These are phyloP conservation scores for Tetragnatha montana DNA, from an alignment of 2,888 invertebrate species.

Conservation along the genomic window DNA sequence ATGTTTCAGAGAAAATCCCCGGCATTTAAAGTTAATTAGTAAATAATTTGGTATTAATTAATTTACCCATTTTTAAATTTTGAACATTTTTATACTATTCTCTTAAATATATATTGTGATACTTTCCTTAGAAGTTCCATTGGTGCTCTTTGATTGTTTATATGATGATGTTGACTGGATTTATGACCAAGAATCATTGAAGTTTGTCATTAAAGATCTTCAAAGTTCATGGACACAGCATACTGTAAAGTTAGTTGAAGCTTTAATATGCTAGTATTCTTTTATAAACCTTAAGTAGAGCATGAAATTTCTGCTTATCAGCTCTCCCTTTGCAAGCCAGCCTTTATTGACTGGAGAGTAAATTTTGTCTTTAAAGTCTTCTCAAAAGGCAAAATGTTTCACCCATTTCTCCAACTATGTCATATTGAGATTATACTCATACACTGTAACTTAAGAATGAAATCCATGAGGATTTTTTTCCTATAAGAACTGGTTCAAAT, in stretches of 20 bases:
- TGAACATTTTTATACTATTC: background rate
- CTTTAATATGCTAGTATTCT: no score
- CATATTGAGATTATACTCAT: no score
- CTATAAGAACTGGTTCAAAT: no score
- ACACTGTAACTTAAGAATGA: no score
- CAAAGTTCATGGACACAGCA: slow-evolving; percentile 86
- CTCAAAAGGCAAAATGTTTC: slow-evolving; percentile 17
- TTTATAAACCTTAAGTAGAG: no score
- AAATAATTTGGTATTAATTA: no score
- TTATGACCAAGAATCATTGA: slow-evolving; percentile 79
- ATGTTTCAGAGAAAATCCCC: background rate
- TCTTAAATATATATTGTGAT: background rate
- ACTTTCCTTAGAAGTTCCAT: slow-evolving; percentile 81
- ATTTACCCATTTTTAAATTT: no score
- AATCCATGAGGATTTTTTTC: no score
- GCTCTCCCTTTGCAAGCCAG: no score
- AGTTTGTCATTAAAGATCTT: slow-evolving; percentile 81
- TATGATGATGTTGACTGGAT: slow-evolving; percentile 79
- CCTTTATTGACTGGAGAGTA: no score
- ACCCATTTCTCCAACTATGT: slow-evolving; percentile 78
- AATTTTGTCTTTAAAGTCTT: no score
- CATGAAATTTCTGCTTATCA: no score
- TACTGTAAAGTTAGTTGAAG: slow-evolving; percentile 82
- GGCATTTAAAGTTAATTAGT: background rate
- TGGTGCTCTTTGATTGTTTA: slow-evolving; percentile 86